Evolutionary conservation across 1,140 invertebrate genomes (phyloP), one percentile per base, ranked within the genome.

Genomic region (Hypsibius dujardini): DNA sequence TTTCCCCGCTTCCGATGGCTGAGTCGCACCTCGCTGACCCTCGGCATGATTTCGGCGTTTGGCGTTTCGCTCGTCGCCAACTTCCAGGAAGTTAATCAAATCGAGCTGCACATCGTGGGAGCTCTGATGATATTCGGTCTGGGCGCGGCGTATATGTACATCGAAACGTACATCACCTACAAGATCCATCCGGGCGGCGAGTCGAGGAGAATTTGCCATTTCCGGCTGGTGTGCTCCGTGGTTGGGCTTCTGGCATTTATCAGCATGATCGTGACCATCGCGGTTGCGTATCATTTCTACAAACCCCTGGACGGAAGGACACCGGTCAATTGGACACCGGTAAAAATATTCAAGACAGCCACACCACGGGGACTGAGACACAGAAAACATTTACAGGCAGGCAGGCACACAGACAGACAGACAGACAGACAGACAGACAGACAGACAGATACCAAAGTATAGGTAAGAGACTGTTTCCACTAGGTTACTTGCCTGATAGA

Each of bases 101-200:
- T 67, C 42, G 62, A 67, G 42, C 62, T 67, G 62, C 62, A 67
- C 42, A 67, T 67, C 62, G 62, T 42, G 12, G 62, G 62, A 3
- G 62, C 62, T 14, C 3, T 3, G 3, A 67, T 67, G 62, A 42
- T 67, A 3, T 67, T 67, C 62, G 62, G 62, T 3, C 7, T 67
- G 7, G 62, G 62, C 3, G 62, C 62, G 12, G 42, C 45, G 12
- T 67, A 67, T 42, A 67, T 67, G 62, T 67, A 42, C 12, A 42
- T 67, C 7, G 62, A 67, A 67, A 67, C 62, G 12, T 67, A 67
- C 62, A 67, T 67, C 42, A 14, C 62, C 62, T 67, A 67, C 42
- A 7, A 67, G 45, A 67, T 67, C 45, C 62, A 67, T 42, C 62
- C 62, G 12, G 62, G 62, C 7, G 7, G 62, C 7, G 62, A 67